Conservation (phyloP, 2,797 vertebrate genomes). For the Argentina silus region DNA sequence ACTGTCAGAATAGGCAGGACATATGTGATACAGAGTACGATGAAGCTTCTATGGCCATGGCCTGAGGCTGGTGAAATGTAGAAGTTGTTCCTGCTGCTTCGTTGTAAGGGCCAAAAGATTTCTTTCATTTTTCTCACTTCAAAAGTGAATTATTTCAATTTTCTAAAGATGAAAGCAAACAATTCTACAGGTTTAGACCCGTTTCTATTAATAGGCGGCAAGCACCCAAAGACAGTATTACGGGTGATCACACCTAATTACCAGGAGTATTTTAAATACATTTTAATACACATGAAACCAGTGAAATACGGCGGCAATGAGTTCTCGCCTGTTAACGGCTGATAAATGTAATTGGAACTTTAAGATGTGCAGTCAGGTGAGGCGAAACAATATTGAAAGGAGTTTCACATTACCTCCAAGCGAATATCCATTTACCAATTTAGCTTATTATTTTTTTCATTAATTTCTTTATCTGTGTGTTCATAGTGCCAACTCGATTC, state of each 20-base stretch:
- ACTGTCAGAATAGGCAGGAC: no score
- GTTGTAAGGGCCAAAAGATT: no score
- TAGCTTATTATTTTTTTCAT: slow-evolving; percentile 43
- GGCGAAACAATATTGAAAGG: slow-evolving; percentile 59
- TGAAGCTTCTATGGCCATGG: no score
- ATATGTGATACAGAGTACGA: no score
- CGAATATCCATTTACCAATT: slow-evolving; percentile 63
- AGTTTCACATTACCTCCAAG: slow-evolving; percentile 58
- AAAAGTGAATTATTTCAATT: no score
- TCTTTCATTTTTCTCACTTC: no score
- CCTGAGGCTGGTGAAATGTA: no score
- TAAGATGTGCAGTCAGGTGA: slow-evolving; percentile 60
- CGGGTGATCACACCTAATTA: slow-evolving; percentile 46
- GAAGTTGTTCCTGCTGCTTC: no score
- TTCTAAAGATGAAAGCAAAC: no score
- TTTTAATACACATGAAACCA: slow-evolving; percentile 49
- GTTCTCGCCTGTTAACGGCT: slow-evolving; percentile 42
- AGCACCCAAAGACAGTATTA: no score
- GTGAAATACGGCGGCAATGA: slow-evolving; percentile 37
- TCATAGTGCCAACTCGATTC: slow-evolving; percentile 42
- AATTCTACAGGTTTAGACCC: no score
- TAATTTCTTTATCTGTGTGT: slow-evolving; percentile 48
- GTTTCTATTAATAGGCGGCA: no score
- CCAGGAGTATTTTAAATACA: slow-evolving; percentile 59
- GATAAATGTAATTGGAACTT: slow-evolving; percentile 72